These are phyloP conservation scores for Drosophila percnosoma DNA, from an alignment of 2,888 invertebrate species.

Conservation along the genomic window DNA sequence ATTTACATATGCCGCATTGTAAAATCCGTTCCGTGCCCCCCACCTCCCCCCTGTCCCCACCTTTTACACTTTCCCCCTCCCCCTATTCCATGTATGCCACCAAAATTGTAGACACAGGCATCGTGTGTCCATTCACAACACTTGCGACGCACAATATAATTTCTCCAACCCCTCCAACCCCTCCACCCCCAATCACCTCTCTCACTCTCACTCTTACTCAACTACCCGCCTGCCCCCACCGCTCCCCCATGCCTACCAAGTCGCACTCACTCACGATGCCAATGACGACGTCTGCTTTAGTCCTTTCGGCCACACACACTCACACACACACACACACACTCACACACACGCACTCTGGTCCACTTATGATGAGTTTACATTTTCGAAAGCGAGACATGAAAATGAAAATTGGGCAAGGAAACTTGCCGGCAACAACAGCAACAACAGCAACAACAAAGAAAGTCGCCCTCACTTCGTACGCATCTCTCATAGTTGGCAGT, in stretches of 20 bases:
- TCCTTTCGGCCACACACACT: slow-evolving; percentile 45
- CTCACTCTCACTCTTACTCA: not conserved
- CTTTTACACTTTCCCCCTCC: not conserved
- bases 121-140: slow-evolving; percentile 76
- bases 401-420: slow-evolving; percentile 76
- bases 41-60: not conserved
- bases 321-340: slow-evolving; percentile 20
- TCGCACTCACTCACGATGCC: slow-evolving; percentile 30
- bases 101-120: slow-evolving; percentile 42
- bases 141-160: slow-evolving; percentile 68
- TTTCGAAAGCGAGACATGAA: slow-evolving; percentile 70
- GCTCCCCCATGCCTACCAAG: not conserved
- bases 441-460: slow-evolving; percentile 35
- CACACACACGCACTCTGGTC: slow-evolving; percentile 59
- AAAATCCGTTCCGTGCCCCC: slow-evolving; percentile 64
- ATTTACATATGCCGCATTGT: slow-evolving; percentile 55
- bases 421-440: slow-evolving; percentile 47
- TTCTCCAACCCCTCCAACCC: not conserved
- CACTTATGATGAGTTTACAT: slow-evolving; percentile 81
- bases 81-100: not conserved
- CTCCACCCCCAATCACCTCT: not conserved
- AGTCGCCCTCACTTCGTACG: slow-evolving; percentile 49
- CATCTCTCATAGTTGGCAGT: slow-evolving; percentile 57
- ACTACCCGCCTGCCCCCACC: not conserved
- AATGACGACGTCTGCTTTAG: slow-evolving; percentile 64